A percentile compares a stretch with the other conserved stretches of the same genome.
Evolutionary conservation across 37 sponge, comb jelly and placozoan species (phyloP).

Genomic region (Diacarnus erythraeanus): DNA sequence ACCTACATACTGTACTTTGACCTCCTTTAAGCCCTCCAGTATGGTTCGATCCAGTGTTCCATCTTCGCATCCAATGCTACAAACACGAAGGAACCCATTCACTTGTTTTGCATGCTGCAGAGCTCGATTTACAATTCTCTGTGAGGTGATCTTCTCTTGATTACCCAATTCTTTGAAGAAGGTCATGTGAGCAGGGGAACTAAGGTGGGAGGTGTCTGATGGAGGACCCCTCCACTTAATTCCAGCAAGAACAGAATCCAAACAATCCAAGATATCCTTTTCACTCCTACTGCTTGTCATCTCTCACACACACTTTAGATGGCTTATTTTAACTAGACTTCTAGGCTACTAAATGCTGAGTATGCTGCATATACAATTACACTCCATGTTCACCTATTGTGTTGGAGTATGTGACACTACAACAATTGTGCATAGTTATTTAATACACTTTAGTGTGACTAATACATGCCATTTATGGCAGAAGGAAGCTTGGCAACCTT

Average conservation of each 20-base stretch:
- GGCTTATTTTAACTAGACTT: too few species aligned
- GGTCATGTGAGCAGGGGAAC: constrained; percentile 10
- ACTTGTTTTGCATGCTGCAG: not conserved
- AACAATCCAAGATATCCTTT: not conserved
- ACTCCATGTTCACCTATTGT: too few species aligned
- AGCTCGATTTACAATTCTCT: not conserved
- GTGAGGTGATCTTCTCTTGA: constrained; percentile 13
- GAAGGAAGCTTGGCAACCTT: too few species aligned
- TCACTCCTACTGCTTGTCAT: not conserved
- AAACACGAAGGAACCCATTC: not conserved
- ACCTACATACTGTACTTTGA: constrained; percentile 15
- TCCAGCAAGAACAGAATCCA: constrained; percentile 19
- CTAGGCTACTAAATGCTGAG: too few species aligned
- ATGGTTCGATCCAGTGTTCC: constrained; percentile 24
- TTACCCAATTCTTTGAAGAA: constrained; percentile 24
- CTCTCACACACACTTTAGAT: not conserved
- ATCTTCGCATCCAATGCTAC: constrained; percentile 49
- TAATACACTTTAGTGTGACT: too few species aligned
- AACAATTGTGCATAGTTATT: too few species aligned
- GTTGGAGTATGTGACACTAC: too few species aligned
- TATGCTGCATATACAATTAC: too few species aligned
- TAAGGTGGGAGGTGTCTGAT: constrained; percentile 31
- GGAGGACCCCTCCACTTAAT: constrained; percentile 38
- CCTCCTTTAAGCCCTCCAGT: constrained; percentile 1
- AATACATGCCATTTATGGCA: too few species aligned